Base-by-base conservation (phyloP, 2,113 vertebrate species). In the Sterrhoptilus dennistouni region DNA sequence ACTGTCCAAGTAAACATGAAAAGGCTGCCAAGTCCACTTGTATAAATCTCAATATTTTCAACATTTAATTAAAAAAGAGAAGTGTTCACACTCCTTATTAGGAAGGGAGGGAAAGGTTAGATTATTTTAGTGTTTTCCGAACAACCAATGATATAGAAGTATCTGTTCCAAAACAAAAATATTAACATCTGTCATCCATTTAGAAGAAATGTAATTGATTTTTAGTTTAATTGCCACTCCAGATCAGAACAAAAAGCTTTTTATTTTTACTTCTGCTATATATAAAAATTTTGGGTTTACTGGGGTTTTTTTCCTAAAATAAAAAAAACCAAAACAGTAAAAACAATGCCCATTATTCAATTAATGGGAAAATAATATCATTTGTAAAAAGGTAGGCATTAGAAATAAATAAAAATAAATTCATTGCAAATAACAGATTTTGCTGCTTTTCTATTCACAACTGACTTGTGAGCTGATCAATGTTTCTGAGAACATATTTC, bases 101-200 rank as follows among this genome's bases (percentile, higher is more conserved):
- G 57, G 49, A 95, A 88, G 5, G 35, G 29, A 54, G 35, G 29
- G 36, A 86, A 86, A 86, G 22, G 33, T 61, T 72, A 76, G 45
- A 64, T 84, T 90, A 70, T 91, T 90, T 94, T 90, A 52, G 14
- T 17, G 23, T 80, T 77, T 93, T 90, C 50, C 57, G 42, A 93
- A 89, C 29, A 88, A 38, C 12, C 45, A 68, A 52, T 80, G 52
- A 61, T 79, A 47, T 21, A 79, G 53, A 72, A 80, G 8, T 82
- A 42, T 84, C 17, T 57, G 7, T 63, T 92, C 9, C 64, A 69
- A 82, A 71, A 27, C 5, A 20, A 90, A 93, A 96, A 92, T 86
- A 83, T 53, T 88, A 91, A 97, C 79, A 93, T 91, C 72, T 93
- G 53, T 83, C 66, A 87, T 93, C 19, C 36, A 87, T 70, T 93